A percentile compares a stretch with the other conserved stretches of the same genome.
Evolutionary conservation across 1,140 invertebrate genomes (phyloP).

Genomic region (Rhysida immarginata): DNA sequence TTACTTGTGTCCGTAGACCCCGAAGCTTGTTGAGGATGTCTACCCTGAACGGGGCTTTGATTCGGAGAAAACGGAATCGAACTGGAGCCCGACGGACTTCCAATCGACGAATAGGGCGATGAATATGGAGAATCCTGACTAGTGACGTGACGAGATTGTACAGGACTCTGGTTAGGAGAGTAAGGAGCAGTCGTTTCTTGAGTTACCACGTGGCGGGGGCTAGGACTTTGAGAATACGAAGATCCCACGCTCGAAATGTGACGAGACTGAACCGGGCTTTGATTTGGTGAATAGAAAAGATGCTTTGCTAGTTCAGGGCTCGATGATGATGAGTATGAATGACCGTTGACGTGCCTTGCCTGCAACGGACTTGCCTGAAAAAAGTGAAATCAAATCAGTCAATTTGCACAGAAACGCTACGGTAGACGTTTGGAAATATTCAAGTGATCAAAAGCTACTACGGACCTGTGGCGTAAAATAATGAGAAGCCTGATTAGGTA

Average conservation of each 20-base stretch:
- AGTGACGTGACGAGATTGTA: constrained; percentile 38
- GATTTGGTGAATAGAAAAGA: constrained; percentile 48
- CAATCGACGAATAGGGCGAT: constrained; percentile 13
- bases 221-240: constrained; percentile 9
- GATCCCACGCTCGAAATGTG: constrained; percentile 29
- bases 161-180: constrained; percentile 68
- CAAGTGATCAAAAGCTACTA: no score
- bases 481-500: background rate
- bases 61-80: constrained; percentile 15
- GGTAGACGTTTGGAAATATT: no score
- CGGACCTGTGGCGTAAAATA: constrained; percentile 3
- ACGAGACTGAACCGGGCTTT: constrained; percentile 65
- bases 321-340: constrained; percentile 14
- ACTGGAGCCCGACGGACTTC: constrained; percentile 14
- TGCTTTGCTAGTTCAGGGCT: constrained; percentile 12
- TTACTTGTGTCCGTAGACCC: no score
- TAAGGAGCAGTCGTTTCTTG: constrained; percentile 6
- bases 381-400: no score
- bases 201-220: constrained; percentile 3
- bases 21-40: constrained; percentile 13
- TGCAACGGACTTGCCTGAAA: constrained; percentile 32
- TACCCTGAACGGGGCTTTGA: constrained; percentile 16
- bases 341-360: constrained; percentile 18
- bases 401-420: no score
- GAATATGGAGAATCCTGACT: constrained; percentile 9